Evolutionary conservation across 2,797 vertebrate genomes (phyloP).

Genomic region (Betta splendens): DNA sequence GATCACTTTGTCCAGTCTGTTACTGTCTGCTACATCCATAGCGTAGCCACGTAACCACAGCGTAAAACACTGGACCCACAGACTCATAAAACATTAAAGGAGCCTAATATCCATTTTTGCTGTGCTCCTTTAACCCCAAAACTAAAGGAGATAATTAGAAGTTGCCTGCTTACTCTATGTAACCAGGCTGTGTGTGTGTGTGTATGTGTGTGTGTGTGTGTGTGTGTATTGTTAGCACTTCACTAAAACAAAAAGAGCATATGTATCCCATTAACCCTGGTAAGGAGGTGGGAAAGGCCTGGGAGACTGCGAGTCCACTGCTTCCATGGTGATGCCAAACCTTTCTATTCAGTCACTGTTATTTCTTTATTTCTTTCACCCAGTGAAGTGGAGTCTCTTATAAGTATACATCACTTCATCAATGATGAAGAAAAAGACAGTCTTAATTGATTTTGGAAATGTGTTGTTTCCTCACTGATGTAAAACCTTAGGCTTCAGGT

Average conservation of each 20-base stretch:
- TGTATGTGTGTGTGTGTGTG: constrained; percentile 7
- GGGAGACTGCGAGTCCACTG: background rate
- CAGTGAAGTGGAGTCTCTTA: background rate
- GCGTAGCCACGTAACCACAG: no score
- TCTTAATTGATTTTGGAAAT: no score
- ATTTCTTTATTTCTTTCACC: background rate
- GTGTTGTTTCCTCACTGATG: background rate
- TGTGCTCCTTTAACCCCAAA: constrained; percentile 26
- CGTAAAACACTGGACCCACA: no score
- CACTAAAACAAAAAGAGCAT: constrained; percentile 33
- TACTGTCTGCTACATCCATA: no score
- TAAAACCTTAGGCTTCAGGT: no score
- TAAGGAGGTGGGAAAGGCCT: constrained; percentile 11
- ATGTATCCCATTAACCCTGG: constrained; percentile 59
- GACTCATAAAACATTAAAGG: no score
- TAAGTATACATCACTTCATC: no score
- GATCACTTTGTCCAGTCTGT: no score
- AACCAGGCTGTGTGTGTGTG: constrained; percentile 43
- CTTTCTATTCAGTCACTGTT: background rate
- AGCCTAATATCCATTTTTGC: constrained; percentile 3
- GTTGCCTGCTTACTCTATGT: constrained; percentile 73
- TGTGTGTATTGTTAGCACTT: constrained; percentile 33
- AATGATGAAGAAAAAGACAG: no score
- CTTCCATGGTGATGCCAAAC: background rate
- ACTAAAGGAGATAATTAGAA: constrained; percentile 80